A percentile compares a stretch with the other conserved stretches of the same genome.
phyloP scores from a whole-genome alignment of 1,140 invertebrate genomes.

The Bombus pyrosoma region DNA sequence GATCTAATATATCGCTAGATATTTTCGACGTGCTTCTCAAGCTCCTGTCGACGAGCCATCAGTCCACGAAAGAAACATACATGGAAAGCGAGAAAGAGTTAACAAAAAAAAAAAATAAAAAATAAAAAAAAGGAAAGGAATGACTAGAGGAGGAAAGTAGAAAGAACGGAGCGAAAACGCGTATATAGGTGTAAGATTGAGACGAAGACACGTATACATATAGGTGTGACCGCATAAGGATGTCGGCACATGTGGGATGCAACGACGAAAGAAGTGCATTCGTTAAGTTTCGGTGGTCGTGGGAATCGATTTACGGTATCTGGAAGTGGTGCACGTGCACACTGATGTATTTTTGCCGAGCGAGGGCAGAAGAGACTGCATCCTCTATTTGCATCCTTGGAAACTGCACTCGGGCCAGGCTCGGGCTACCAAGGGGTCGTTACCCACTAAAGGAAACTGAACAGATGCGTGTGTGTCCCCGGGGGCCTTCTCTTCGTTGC shows the following conservation, averaged over 20 bases:
- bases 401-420: conserved; percentile 12
- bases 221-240: neutral
- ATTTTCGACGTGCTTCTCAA: neutral
- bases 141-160: too few species aligned
- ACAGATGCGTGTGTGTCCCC: neutral
- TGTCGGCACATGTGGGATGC: conserved; percentile 43
- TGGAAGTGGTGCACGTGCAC: conserved; percentile 58
- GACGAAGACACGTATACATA: too few species aligned
- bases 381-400: conserved; percentile 63
- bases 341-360: conserved; percentile 59
- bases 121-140: neutral
- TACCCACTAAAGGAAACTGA: conserved; percentile 36
- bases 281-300: conserved; percentile 53
- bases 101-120: neutral
- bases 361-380: conserved; percentile 32
- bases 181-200: neutral
- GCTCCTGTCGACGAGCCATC: neutral
- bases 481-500: too few species aligned
- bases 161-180: neutral
- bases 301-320: conserved; percentile 63
- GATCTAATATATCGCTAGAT: conserved; percentile 1
- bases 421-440: conserved; percentile 13
- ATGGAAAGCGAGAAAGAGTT: neutral
- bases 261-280: conserved; percentile 27
- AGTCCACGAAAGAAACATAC: neutral